Evolutionary conservation across 2,888 invertebrate genomes (phyloP), one percentile per base, ranked within the genome.

Genomic region (Exephanes ischioxanthus): DNA sequence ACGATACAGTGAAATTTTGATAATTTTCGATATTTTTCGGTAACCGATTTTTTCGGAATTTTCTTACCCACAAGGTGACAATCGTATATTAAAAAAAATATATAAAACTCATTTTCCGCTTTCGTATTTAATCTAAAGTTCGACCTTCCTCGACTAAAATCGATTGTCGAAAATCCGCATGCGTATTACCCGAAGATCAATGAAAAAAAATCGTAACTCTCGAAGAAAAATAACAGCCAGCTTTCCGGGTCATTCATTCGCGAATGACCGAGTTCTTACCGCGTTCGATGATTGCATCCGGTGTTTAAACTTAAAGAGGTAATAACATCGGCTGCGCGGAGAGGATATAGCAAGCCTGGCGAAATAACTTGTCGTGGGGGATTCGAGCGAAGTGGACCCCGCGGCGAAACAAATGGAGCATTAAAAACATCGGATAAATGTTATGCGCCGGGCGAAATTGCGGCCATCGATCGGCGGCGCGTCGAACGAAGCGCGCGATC

Each of bases 331-430:
- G 68, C 81, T 88, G 90, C 87, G 87, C 77, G 89, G 45, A 48
- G 5, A 48, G 45, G 45, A 16, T 48, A 48, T 3, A 16, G 45
- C 45, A 5, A 48, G 45, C 45, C 45, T 16, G 16, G 45, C 33
- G 67, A 26, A 37, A 55, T 55, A 55, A 55, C 7, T 55, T 55
- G 53, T 55, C 19, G n/a, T 68, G 55, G 66, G 53, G 45, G 77
- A 55, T 66, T 16, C 67, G 11, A 86, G 37, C 55, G 58, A 80
- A 61, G 61, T 84, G 73, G 58, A 76, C 78, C 89, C 91, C 87
- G 87, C 78, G 88, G 89, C 79, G 90, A 86, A 88, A 87, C 88
- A 89, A 91, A 90, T 90, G 89, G 89, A 90, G 89, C 90, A 90
- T 90, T 89, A 91, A 89, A 89, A 89, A 88, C 84, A 88, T 86